Conservation (phyloP, 2,888 invertebrate species). For the Tanytarsus gracilentus region DNA sequence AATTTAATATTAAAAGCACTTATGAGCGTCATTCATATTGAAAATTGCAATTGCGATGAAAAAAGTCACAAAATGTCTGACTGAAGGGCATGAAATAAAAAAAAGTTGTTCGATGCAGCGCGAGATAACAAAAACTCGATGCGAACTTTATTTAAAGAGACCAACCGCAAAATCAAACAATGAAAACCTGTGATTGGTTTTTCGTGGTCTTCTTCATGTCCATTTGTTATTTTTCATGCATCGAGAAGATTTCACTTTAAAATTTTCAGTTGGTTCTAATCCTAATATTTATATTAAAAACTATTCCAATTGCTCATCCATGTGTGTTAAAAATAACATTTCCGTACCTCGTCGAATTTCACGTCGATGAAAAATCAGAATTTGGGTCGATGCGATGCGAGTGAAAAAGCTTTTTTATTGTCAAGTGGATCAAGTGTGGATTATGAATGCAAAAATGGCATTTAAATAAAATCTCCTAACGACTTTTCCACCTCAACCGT, state of each 20-base stretch:
- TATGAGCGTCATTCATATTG: background rate
- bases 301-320: background rate
- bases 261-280: background rate
- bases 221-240: background rate
- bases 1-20: background rate
- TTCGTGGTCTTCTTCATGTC: background rate
- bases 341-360: too few species aligned
- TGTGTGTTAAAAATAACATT: too few species aligned
- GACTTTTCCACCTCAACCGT: too few species aligned
- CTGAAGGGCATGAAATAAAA: background rate
- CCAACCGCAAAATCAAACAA: slow-evolving; percentile 1
- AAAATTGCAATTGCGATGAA: background rate
- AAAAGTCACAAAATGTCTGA: background rate
- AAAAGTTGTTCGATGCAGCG: background rate
- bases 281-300: background rate
- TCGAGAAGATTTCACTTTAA: background rate
- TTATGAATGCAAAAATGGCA: too few species aligned
- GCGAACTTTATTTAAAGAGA: slow-evolving; percentile 3
- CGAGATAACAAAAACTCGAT: background rate
- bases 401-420: background rate
- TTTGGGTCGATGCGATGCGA: too few species aligned
- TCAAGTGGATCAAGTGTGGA: background rate
- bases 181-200: slow-evolving; percentile 1
- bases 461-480: background rate
- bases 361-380: background rate